Evolutionary conservation across 2,113 vertebrate genomes (phyloP).

Genomic region (Platysternon megacephalum): DNA sequence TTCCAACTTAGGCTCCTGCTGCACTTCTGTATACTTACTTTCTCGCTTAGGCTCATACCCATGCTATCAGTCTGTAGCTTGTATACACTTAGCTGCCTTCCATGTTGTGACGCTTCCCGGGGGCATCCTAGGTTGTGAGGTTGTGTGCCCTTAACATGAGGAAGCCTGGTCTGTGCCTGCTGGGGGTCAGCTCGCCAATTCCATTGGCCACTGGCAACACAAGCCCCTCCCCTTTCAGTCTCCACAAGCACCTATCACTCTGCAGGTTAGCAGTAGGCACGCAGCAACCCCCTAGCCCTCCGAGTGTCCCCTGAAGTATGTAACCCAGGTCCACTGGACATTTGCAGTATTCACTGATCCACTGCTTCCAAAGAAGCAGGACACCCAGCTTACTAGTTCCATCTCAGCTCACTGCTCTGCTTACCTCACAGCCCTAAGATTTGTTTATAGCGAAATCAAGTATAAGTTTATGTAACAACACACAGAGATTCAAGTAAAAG

Average conservation of each 20-base stretch:
- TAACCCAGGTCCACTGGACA: neutral
- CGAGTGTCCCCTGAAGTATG: neutral
- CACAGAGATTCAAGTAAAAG: neutral
- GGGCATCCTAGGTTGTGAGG: neutral
- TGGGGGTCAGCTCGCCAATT: neutral
- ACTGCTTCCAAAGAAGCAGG: neutral
- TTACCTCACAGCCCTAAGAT: neutral
- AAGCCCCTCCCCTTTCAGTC: neutral
- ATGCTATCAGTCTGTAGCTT: neutral
- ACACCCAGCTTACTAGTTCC: neutral
- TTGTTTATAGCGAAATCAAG: neutral
- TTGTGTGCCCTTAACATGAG: neutral
- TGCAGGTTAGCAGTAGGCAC: neutral
- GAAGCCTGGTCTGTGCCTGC: neutral
- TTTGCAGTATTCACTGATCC: neutral
- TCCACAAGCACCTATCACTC: neutral
- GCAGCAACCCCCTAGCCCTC: neutral
- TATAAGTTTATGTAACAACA: neutral
- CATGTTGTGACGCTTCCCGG: neutral
- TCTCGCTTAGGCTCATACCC: neutral
- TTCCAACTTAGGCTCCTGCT: neutral
- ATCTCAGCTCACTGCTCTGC: neutral
- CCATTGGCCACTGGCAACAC: neutral
- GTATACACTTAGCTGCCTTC: neutral
- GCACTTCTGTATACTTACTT: too few relatives aligned